Evolutionary conservation across 2,113 vertebrate species (phyloP), one percentile per base, ranked within the genome.

Genomic region (Parus major): DNA sequence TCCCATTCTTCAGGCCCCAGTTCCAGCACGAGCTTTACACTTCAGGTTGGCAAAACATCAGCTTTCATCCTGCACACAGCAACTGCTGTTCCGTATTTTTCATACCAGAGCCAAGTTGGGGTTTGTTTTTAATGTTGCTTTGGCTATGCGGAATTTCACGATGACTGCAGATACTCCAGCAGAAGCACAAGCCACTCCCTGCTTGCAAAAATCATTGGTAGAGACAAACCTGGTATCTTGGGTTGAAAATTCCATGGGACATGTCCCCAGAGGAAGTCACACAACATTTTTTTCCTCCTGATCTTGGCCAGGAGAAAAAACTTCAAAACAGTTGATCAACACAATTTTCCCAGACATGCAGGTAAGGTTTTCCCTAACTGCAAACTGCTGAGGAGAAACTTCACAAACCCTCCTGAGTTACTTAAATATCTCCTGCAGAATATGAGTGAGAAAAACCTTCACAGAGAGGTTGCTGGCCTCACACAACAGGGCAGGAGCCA

Each of bases 31-130:
- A 95, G 95, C 94, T 96, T 96, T 96, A 96, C 96, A 96, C 95
- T 96, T 97, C 95, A 94, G 92, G 89, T 70, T 97, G 95, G 97
- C 95, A 97, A 97, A 96, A 95, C 93, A 83, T 93, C 96, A 95
- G 95, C 81, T 95, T 92, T 73, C 80, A 86, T 84, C 92, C 91
- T 89, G 91, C 93, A 94, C 90, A 92, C 90, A 95, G 96, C 96
- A 93, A 97, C 88, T 92, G 94, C 91, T 91, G 86, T 93, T 95
- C 93, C 4, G n/a, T 96, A 77, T 92, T 96, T 92, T 94, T 76
- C 82, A 0, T n/a, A 33, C 12, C 3, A 0, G 70, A 93, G 95
- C 86, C 89, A 96, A 92, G 76, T 29, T 60, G 86, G 87, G 82
- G 78, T 96, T 97, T 92, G 95, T 94, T 95, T 96, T 96, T 90